A percentile compares a stretch with the other conserved stretches of the same genome.
phyloP scores from a whole-genome alignment of 2,888 invertebrate genomes.

The Ischnus inquisitorius region DNA sequence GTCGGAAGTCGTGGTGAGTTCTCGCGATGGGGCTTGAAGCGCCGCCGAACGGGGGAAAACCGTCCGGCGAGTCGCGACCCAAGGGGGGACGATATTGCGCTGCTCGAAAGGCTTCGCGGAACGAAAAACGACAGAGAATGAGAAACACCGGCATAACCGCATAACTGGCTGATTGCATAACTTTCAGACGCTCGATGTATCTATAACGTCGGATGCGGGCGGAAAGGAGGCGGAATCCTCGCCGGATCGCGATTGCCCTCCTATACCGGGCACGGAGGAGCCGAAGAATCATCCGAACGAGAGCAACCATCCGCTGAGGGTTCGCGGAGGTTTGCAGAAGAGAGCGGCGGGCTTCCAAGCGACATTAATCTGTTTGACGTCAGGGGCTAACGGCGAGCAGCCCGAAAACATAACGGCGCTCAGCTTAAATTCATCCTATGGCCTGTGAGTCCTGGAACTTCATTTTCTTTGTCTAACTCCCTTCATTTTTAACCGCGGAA shows the following conservation, averaged over 20 bases:
- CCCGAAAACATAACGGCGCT: conserved; percentile 95
- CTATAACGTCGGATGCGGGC: conserved; percentile 91
- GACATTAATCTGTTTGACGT: conserved; percentile 96
- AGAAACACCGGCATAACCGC: neutral
- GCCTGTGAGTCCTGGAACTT: conserved; percentile 91
- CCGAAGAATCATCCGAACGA: conserved; percentile 83
- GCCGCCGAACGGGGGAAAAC: neutral
- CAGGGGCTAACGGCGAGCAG: conserved; percentile 91
- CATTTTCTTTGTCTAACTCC: neutral
- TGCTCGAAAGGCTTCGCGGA: too few species aligned
- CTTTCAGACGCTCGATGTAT: conserved; percentile 93
- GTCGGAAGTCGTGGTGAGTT: conserved; percentile 91
- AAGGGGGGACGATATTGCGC: too few species aligned
- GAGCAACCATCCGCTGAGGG: conserved; percentile 87
- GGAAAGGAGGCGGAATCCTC: conserved; percentile 93
- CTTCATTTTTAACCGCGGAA: too few species aligned
- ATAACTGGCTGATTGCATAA: conserved; percentile 32
- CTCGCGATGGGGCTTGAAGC: neutral
- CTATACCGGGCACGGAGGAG: conserved; percentile 86
- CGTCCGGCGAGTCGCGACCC: too few species aligned
- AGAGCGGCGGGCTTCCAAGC: conserved; percentile 99
- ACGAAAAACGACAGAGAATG: too few species aligned
- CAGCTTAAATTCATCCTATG: conserved; percentile 98
- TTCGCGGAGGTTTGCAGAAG: conserved; percentile 92
- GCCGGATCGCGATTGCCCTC: conserved; percentile 92